phyloP scores from a whole-genome alignment of 2,888 invertebrate species.

The Halocaridina rubra region DNA sequence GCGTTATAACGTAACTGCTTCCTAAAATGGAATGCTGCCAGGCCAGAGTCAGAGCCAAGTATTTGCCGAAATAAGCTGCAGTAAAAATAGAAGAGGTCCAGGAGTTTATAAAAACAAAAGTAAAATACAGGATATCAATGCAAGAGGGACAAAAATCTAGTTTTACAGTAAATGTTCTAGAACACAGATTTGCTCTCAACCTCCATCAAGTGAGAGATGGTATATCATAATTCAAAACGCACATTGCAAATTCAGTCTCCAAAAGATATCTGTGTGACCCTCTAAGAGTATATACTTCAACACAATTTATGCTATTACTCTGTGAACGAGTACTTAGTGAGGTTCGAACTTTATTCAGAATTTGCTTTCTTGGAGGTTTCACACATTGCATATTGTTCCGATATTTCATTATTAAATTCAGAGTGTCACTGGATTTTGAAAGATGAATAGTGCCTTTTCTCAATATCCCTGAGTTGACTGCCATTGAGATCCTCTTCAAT shows the following conservation, averaged over 20 bases:
- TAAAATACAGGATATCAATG: too few relatives aligned
- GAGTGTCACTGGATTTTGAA: background rate
- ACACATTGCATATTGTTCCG: background rate
- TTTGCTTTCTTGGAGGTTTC: background rate
- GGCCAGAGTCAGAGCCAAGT: too few relatives aligned
- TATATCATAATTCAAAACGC: slow-evolving; percentile 38
- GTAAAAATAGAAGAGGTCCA: too few relatives aligned
- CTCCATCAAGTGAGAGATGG: too few relatives aligned
- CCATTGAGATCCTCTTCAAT: background rate
- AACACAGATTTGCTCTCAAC: too few relatives aligned
- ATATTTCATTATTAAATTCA: background rate
- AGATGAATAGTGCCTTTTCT: background rate
- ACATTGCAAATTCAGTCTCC: slow-evolving; percentile 35
- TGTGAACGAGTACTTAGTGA: slow-evolving; percentile 34
- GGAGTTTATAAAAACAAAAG: too few relatives aligned
- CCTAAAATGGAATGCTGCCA: too few relatives aligned
- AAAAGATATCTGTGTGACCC: slow-evolving; percentile 33
- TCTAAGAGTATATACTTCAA: slow-evolving; percentile 22
- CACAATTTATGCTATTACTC: background rate
- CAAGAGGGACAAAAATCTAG: too few relatives aligned
- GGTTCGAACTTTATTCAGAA: background rate
- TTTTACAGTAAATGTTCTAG: too few relatives aligned
- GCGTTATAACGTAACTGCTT: too few relatives aligned
- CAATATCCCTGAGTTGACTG: too few relatives aligned
- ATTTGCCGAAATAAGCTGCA: too few relatives aligned